Conservation (phyloP, 2,888 invertebrate genomes). For the Timema podura region DNA sequence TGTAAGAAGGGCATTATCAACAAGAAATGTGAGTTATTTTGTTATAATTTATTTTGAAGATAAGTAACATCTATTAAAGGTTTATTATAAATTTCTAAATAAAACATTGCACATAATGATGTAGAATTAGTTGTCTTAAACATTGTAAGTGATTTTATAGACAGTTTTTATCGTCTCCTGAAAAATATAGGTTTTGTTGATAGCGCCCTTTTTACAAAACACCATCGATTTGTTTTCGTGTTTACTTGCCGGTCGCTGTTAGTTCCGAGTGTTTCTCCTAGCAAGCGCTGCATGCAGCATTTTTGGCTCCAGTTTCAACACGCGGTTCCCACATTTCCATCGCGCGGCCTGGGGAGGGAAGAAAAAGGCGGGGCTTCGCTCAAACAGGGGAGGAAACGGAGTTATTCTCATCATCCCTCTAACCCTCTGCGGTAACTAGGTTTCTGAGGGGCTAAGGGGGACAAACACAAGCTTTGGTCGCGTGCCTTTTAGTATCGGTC, state of each 20-base stretch:
- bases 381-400: conserved; percentile 28
- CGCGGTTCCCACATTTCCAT: neutral
- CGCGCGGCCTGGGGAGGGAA: neutral
- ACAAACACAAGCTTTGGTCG: conserved; percentile 29
- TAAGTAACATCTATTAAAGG: neutral
- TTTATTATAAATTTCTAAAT: neutral
- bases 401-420: neutral
- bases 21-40: neutral
- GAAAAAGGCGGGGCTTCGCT: neutral
- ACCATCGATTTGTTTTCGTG: neutral
- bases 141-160: neutral
- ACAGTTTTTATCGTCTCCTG: neutral
- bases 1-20: neutral
- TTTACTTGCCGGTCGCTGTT: conserved; percentile 16
- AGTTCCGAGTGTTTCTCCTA: conserved; percentile 21
- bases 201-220: no score
- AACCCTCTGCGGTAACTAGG: neutral
- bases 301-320: conserved; percentile 2
- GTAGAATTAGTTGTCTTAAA: neutral
- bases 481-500: conserved; percentile 12
- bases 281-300: conserved; percentile 27
- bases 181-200: no score
- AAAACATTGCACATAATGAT: neutral
- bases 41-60: neutral
- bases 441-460: neutral